Base-by-base conservation (phyloP, 2,888 invertebrate species). In the Panopea generosa region DNA sequence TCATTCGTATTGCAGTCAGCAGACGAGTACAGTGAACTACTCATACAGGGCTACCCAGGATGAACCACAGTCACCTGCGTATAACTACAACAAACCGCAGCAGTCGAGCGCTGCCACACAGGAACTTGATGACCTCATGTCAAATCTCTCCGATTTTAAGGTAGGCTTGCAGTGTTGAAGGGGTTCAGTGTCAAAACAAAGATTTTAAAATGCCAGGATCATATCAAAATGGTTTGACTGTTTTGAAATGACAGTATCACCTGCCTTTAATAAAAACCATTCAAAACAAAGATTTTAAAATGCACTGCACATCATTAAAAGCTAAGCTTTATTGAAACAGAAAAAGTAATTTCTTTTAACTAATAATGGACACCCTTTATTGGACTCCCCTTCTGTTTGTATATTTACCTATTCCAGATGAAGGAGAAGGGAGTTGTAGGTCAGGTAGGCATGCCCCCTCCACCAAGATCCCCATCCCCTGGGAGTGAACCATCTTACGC, bases 41-140 rank as follows among this genome's bases (percentile, higher is more conserved):
- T 49, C 60, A 14, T 68, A 66, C 38, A 53, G 55, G 49, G 52
- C 29, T 3, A 14, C 27, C 22, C 63, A 3, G 53, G 22, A 33
- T 2, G 20, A n/a, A n/a, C 33, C 33, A 24, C 40, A 16, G 9
- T 27, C 29, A 4, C 49, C 47, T 9, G n/a, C n/a, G 18, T 20
- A 40, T 43, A 47, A 22, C 26, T 70, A 55, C 24, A 45, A n/a
- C 52, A 61, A 59, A 29, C 59, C 49, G 24, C 60, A 43, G 26
- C 67, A 60, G 18, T 68, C 62, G 26, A 73, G 73, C 45, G 72
- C 96, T 74, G 98, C 98, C 40, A 98, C 98, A 24, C 96, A 96
- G 92, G 98, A 99, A 92, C 94, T 99, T 75, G 98, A 99, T 90
- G 98, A 98, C 91, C 94, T 99, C 77, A 98, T 99, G 98, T 97